Conservation (phyloP, 2,113 vertebrate species). For the Picathartes gymnocephalus region DNA sequence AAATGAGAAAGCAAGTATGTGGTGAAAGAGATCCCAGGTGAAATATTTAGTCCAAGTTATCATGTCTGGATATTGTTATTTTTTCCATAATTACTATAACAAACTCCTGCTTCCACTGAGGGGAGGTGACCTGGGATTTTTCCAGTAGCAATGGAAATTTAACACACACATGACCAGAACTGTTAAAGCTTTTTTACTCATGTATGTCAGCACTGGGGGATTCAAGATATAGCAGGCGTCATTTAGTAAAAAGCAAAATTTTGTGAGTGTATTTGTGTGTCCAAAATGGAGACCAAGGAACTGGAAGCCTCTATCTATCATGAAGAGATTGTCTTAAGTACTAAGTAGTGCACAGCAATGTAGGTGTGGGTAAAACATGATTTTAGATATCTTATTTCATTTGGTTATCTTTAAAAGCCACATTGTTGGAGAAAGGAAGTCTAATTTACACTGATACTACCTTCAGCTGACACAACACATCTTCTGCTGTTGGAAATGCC, state of each 20-base stretch:
- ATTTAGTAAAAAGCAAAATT: background rate
- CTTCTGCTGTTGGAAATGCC: background rate
- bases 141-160: constrained; percentile 42
- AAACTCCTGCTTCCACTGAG: constrained; percentile 12
- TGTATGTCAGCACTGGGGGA: background rate
- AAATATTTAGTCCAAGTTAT: constrained; percentile 41
- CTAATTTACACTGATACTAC: background rate
- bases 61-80: constrained; percentile 45
- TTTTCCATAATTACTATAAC: constrained; percentile 53
- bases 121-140: constrained; percentile 22
- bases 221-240: background rate
- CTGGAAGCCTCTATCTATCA: accelerated
- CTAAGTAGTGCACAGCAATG: background rate
- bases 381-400: background rate
- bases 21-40: constrained; percentile 47
- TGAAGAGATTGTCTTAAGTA: background rate
- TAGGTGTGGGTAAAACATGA: background rate
- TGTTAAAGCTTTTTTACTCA: background rate
- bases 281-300: background rate
- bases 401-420: background rate
- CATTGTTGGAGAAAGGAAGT: background rate
- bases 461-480: background rate
- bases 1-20: background rate
- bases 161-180: background rate
- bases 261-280: background rate